Base-by-base conservation (phyloP, 2,888 invertebrate genomes). In the Allacma fusca region DNA sequence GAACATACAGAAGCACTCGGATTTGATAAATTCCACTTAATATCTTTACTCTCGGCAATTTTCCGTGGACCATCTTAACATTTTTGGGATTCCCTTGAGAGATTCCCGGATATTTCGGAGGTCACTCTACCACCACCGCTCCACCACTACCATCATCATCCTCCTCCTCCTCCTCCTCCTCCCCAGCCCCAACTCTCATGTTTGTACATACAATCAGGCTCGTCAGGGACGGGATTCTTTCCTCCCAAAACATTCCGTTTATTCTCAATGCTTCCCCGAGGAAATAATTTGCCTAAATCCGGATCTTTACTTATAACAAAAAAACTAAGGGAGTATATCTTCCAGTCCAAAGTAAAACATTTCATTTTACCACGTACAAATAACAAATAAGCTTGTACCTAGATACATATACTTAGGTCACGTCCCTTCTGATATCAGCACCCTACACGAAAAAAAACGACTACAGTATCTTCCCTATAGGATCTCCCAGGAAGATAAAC, bases 1-100 rank as follows among this genome's bases (percentile, higher is more conserved):
- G 50, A 50, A 50, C 19, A 13, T 9, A 40, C 13, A 50, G 16
- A n/a, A 19, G 2, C 50, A 1, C n/a, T 50, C 50, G 50, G 50
- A 50, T 50, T 50, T 50, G 50, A 50, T 50, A 50, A 50, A 50
- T 50, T 50, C 50, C 50, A 50, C 50, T 50, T 50, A 50, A 50
- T 50, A 50, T 50, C 50, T 50, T 50, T 50, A 50, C 50, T 50
- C n/a, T 50, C 7, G 50, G 16, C 50, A 50, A 50, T 50, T n/a
- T 50, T 50, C 50, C 16, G 5, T 50, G 50, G 50, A 50, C 50
- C 50, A 50, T 50, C 50, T 50, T 50, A 50, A n/a, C 9, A 50
- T 50, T 50, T 50, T 50, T 50, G 50, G 50, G 50, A 50, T 50
- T 50, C 50, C 50, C 50, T 9, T 13, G 50, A 50, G 50, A 50